Conservation (phyloP, 2,797 vertebrate genomes). For the Synaphobranchus kaupii region DNA sequence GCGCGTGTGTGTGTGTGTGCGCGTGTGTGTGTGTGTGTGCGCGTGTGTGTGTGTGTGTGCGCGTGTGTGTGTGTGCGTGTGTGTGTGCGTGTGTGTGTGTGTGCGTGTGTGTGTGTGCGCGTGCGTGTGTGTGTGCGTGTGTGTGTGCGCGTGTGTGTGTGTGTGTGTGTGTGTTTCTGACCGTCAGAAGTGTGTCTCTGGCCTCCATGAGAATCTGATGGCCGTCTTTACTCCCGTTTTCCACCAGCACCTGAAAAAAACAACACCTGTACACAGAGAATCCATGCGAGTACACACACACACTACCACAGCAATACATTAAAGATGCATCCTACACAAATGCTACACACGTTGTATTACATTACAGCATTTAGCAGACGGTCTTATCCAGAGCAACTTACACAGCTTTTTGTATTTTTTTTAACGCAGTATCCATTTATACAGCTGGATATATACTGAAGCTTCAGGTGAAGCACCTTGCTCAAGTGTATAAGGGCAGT, state of each 20-base stretch:
- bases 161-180: slow-evolving; percentile 41
- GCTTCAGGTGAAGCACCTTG: too few relatives aligned
- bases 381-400: background rate
- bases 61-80: background rate
- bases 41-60: background rate
- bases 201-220: slow-evolving; percentile 86
- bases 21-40: background rate
- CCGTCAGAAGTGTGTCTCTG: slow-evolving; percentile 75
- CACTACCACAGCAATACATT: background rate
- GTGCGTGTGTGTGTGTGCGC: too few relatives aligned
- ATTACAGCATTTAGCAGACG: too few relatives aligned
- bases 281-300: background rate
- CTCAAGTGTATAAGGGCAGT: too few relatives aligned
- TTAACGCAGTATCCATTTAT: too few relatives aligned
- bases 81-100: background rate
- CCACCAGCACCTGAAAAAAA: slow-evolving; percentile 76
- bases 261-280: background rate
- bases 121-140: background rate
- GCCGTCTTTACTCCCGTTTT: slow-evolving; percentile 86
- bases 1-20: too few relatives aligned
- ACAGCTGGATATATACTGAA: too few relatives aligned
- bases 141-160: background rate
- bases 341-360: background rate
- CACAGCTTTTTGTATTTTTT: background rate
- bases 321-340: background rate